These are phyloP conservation scores for Sinodicranocentrus sp. DNA, from an alignment of 2,888 invertebrate species.

Conservation along the genomic window DNA sequence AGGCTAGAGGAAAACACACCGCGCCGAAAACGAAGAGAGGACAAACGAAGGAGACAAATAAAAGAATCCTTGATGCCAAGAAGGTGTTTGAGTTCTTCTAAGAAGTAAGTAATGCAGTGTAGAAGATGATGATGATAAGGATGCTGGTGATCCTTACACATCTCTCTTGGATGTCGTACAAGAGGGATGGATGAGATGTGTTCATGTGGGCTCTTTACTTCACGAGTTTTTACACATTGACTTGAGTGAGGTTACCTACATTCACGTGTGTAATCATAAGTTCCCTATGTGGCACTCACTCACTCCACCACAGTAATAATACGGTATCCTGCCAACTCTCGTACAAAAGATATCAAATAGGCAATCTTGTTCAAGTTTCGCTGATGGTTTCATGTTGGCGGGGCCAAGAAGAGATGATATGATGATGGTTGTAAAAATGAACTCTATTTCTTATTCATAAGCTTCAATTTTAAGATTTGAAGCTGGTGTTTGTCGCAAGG, in stretches of 20 bases:
- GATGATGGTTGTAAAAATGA: conserved; percentile 29
- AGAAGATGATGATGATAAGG: conserved; percentile 37
- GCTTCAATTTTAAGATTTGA: conserved; percentile 20
- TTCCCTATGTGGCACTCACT: background rate
- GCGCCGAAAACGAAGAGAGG: background rate
- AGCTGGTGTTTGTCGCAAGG: conserved; percentile 41
- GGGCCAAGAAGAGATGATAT: background rate
- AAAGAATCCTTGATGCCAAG: conserved; percentile 27
- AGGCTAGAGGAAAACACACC: background rate
- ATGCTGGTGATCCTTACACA: conserved; percentile 42
- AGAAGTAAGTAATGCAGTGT: conserved; percentile 24
- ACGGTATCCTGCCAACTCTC: too few relatives aligned
- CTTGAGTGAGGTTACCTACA: conserved; percentile 21
- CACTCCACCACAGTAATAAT: too few relatives aligned
- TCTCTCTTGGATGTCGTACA: conserved; percentile 35
- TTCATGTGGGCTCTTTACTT: background rate
- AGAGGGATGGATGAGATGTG: background rate
- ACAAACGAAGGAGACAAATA: conserved; percentile 43
- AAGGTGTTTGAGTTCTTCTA: conserved; percentile 34
- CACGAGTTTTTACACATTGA: background rate
- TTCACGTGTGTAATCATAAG: conserved; percentile 3
- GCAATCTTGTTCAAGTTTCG: conserved; percentile 11
- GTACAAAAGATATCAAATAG: conserved; percentile 33
- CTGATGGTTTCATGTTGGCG: conserved; percentile 5
- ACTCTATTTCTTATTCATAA: conserved; percentile 33